Percentiles rank a stretch among this genome's conserved stretches.
These are phyloP conservation scores for Labroides dimidiatus DNA, from an alignment of 2,797 vertebrate genomes.

Conservation along the genomic window DNA sequence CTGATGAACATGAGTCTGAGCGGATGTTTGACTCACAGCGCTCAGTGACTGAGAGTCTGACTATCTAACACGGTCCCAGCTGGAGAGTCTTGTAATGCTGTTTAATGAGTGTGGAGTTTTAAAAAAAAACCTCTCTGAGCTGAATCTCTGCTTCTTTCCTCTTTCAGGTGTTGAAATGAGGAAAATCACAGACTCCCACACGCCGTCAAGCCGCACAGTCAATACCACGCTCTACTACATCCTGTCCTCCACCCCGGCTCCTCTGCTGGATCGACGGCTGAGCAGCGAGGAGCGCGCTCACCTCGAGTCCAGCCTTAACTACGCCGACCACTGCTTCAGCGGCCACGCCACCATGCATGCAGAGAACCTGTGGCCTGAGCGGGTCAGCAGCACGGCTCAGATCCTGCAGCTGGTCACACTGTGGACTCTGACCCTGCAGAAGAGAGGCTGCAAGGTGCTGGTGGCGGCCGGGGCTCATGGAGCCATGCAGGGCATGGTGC, in stretches of 20 bases:
- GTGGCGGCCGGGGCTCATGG: slow-evolving; percentile 92
- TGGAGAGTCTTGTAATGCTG: too few species aligned
- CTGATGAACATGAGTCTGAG: background rate
- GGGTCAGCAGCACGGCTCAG: slow-evolving; percentile 84
- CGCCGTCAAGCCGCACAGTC: slow-evolving; percentile 91
- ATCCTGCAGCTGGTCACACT: slow-evolving; percentile 93
- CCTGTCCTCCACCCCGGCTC: slow-evolving; percentile 88
- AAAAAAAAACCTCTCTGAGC: too few species aligned
- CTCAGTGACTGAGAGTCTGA: background rate
- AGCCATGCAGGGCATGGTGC: slow-evolving; percentile 94
- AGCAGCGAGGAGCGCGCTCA: slow-evolving; percentile 84
- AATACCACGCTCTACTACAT: slow-evolving; percentile 96
- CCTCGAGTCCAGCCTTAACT: slow-evolving; percentile 92
- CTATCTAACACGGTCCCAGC: background rate
- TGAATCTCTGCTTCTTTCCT: slow-evolving; percentile 5
- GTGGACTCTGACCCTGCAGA: slow-evolving; percentile 96
- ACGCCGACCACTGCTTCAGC: slow-evolving; percentile 97
- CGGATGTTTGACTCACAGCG: background rate
- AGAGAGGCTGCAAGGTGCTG: slow-evolving; percentile 93
- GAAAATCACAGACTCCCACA: slow-evolving; percentile 93
- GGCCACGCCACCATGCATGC: slow-evolving; percentile 98
- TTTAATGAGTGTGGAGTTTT: too few species aligned
- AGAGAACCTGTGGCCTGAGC: slow-evolving; percentile 93
- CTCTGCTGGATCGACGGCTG: slow-evolving; percentile 87
- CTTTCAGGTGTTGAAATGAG: slow-evolving; percentile 92